Evolutionary conservation across 2,888 invertebrate species (phyloP), one percentile per base, ranked within the genome.

Genomic region (Pristionchus fissidentatus): DNA sequence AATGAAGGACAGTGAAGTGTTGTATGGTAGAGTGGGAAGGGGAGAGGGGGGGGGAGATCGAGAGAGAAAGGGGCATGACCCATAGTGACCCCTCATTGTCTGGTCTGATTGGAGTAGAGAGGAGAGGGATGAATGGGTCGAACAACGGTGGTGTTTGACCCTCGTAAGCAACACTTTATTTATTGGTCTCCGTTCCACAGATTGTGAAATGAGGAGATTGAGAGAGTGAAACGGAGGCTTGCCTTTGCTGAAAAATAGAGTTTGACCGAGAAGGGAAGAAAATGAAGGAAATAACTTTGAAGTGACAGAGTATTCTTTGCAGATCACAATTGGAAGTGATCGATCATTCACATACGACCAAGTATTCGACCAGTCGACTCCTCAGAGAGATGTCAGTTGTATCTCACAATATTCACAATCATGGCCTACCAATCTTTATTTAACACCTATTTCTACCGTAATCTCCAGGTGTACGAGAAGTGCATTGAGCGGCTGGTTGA

Each of bases 401-500:
- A 15, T 22, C 10, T 15, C 19, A 49, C 19, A 49, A 15, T 49
- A 49, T 10, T 49, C 49, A 49, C 19, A 10, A 49, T 49, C 19
- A 49, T 49, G 19, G 10, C 19, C 19, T 49, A 49, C 19, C 49
- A 15, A n/a, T n/a, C n/a, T n/a, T n/a, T n/a, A n/a, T n/a, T 57
- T 57, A 46, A 46, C 15, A 15, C 46, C 46, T 46, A 46, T 10
- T 46, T 46, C 7, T 46, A 46, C 15, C 15, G 46, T 10, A 46
- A 7, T 46, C 7, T 94, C 84, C 92, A 93, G 19, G 95, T 99
- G 41, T 99, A 97, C 93, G 95, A 95, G 73, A 95, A 95, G 19
- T 96, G 96, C 92, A 97, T 97, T 81, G 95, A 95, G 84, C 95
- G 95, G 83, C 95, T 99, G 84, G 96, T 99, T 88, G 96, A 97